Conservation (phyloP, 2,888 invertebrate genomes). For the Cyrtodaria siliqua region DNA sequence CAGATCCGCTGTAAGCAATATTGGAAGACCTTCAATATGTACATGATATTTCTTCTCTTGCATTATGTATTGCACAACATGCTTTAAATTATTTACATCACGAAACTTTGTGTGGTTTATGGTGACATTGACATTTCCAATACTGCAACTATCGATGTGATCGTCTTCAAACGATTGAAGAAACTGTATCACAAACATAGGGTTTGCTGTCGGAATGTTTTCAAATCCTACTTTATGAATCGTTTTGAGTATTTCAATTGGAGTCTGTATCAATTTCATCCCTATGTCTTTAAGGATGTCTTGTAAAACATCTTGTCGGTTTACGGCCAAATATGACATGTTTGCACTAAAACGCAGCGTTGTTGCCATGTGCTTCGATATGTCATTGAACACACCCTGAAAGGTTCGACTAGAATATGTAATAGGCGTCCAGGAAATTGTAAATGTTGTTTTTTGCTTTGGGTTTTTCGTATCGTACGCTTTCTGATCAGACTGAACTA, state of each 20-base stretch:
- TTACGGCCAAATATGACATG: neutral
- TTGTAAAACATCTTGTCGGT: neutral
- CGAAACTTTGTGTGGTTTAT: constrained; percentile 29
- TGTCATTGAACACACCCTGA: neutral
- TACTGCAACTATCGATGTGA: neutral
- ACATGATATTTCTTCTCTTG: constrained; percentile 15
- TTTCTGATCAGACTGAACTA: neutral
- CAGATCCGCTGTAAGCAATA: constrained; percentile 50
- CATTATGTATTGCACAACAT: constrained; percentile 31
- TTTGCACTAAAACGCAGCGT: neutral
- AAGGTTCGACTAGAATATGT: no score
- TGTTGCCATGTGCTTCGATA: neutral
- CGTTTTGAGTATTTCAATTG: constrained; percentile 21
- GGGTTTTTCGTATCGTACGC: neutral
- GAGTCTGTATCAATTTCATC: constrained; percentile 44
- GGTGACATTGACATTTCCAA: constrained; percentile 5
- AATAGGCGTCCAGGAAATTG: neutral
- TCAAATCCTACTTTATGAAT: constrained; percentile 21
- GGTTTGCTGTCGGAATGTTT: constrained; percentile 3
- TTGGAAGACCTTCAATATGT: constrained; percentile 49
- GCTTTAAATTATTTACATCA: constrained; percentile 12
- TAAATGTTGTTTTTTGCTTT: neutral
- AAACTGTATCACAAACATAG: constrained; percentile 39
- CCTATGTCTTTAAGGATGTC: constrained; percentile 43
- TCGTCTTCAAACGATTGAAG: constrained; percentile 25